Evolutionary conservation across 2,113 vertebrate species (phyloP).

Genomic region (Alexandromys fortis): DNA sequence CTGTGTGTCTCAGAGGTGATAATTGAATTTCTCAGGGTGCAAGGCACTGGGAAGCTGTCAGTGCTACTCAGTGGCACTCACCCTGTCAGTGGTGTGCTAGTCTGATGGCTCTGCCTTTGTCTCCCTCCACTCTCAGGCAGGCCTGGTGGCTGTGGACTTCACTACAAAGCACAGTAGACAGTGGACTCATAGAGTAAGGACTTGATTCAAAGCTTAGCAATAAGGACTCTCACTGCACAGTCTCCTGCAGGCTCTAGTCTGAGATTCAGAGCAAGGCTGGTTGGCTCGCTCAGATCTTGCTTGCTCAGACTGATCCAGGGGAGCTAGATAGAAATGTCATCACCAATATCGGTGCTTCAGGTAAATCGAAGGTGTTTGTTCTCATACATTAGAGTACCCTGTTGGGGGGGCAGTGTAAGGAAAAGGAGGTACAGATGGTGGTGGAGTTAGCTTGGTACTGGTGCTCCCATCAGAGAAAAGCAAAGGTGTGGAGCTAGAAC

Average conservation of each 20-base stretch:
- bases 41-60: slow-evolving; percentile 8
- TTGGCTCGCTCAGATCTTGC: not conserved
- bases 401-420: not conserved
- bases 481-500: not conserved
- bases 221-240: not conserved
- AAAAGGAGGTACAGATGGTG: not conserved
- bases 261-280: slow-evolving; percentile 1
- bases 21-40: slow-evolving; percentile 67
- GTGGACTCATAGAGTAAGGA: not conserved
- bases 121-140: not conserved
- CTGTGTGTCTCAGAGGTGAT: slow-evolving; percentile 60
- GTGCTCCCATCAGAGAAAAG: not conserved
- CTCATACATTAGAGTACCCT: not conserved
- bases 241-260: not conserved
- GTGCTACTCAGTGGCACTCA: not conserved
- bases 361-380: not conserved
- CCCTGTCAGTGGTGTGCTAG: not conserved
- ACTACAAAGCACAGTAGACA: not conserved
- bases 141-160: not conserved
- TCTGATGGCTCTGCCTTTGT: not conserved
- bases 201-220: not conserved
- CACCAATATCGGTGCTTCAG: not conserved
- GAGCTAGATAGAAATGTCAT: not conserved
- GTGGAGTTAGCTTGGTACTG: not conserved
- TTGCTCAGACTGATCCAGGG: not conserved